Percentiles rank a stretch among this genome's conserved stretches.
phyloP scores from a whole-genome alignment of 1,140 invertebrate genomes.

The Agrypnia vestita region DNA sequence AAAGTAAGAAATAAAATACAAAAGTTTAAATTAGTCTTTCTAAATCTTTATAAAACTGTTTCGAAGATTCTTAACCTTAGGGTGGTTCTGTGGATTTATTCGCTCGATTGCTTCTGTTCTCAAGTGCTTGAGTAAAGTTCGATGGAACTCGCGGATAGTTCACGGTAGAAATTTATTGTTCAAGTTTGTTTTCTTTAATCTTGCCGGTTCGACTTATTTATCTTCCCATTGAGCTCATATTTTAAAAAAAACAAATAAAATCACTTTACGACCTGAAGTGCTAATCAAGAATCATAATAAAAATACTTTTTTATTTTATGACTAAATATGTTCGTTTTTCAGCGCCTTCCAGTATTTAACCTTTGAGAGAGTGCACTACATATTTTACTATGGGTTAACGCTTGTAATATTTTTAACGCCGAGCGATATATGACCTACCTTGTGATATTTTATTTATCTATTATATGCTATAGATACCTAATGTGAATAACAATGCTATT shows the following conservation, averaged over 20 bases:
- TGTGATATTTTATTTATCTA: too few species aligned
- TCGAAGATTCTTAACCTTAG: not conserved
- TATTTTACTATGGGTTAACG: too few species aligned
- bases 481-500: too few species aligned
- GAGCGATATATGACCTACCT: too few species aligned
- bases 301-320: too few species aligned
- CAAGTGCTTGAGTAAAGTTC: constrained; percentile 10
- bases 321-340: too few species aligned
- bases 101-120: not conserved
- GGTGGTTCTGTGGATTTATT: constrained; percentile 24
- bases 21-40: constrained; percentile 6
- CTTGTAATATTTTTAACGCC: too few species aligned
- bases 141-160: constrained; percentile 6
- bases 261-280: too few species aligned
- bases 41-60: constrained; percentile 23
- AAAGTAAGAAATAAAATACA: not conserved
- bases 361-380: too few species aligned
- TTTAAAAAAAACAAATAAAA: not conserved
- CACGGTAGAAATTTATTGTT: constrained; percentile 17
- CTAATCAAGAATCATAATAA: too few species aligned
- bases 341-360: too few species aligned
- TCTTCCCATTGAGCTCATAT: not conserved
- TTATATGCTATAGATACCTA: too few species aligned
- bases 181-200: constrained; percentile 26
- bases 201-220: not conserved